These are phyloP conservation scores for Nothoprocta pentlandii DNA, from an alignment of 2,113 vertebrate species.

Conservation along the genomic window DNA sequence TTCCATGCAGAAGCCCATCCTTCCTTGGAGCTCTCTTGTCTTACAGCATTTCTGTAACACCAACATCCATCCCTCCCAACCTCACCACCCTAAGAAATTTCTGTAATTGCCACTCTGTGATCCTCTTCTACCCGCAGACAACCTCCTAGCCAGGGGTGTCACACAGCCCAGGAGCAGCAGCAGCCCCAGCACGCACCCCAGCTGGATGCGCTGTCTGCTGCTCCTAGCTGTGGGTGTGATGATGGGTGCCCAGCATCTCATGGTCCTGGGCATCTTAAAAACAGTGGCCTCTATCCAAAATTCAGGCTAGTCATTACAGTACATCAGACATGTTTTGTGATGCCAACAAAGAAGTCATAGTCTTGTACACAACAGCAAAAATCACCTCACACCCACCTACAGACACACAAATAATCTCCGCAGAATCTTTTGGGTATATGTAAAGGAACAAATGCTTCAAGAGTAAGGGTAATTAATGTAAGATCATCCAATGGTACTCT, in stretches of 20 bases:
- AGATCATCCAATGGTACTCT: not conserved
- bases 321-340: not conserved
- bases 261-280: not conserved
- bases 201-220: not conserved
- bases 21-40: not conserved
- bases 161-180: rapidly evolving
- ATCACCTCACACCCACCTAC: not conserved
- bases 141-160: not conserved
- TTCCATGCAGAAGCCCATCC: not conserved
- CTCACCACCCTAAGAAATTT: not conserved
- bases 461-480: not conserved
- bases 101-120: not conserved
- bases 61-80: not conserved
- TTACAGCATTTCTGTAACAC: not conserved
- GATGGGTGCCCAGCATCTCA: not conserved
- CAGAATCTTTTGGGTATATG: not conserved
- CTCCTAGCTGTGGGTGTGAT: not conserved
- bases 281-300: not conserved
- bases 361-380: not conserved
- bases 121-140: not conserved
- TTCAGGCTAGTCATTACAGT: rapidly evolving
- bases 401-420: not conserved
- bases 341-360: not conserved
- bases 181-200: not conserved
- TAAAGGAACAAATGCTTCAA: not conserved